These are phyloP conservation scores for Neofelis nebulosa DNA, from an alignment of 2,113 vertebrate species.

Conservation along the genomic window DNA sequence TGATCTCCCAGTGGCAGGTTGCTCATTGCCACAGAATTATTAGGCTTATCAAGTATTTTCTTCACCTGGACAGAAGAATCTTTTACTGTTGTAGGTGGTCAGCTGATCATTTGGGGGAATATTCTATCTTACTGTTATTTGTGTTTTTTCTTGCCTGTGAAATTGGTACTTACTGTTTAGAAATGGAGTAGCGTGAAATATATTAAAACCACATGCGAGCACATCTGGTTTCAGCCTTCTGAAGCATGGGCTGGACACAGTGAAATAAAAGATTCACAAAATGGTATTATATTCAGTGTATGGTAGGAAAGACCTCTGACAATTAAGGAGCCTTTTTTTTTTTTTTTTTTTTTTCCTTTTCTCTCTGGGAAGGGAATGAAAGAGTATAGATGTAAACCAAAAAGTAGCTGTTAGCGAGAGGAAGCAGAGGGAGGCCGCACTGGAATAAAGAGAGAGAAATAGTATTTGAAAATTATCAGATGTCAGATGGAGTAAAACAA, in stretches of 20 bases:
- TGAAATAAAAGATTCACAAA: conserved; percentile 13
- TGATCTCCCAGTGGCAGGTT: conserved; percentile 75
- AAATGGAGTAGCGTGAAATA: conserved; percentile 73
- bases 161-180: conserved; percentile 70
- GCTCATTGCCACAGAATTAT: conserved; percentile 47
- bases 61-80: conserved; percentile 74
- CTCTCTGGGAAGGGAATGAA: not conserved
- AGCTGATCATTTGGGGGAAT: conserved; percentile 53
- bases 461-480: conserved; percentile 29
- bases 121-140: conserved; percentile 28
- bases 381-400: not conserved
- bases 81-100: conserved; percentile 53
- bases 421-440: not conserved
- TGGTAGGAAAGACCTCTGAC: not conserved
- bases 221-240: conserved; percentile 61
- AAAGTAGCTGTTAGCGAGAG: not conserved
- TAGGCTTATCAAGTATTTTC: conserved; percentile 75
- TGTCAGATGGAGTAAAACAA: not conserved
- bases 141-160: conserved; percentile 49
- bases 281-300: not conserved
- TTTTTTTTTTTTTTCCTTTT: not conserved
- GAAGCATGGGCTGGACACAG: conserved; percentile 26
- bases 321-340: not conserved
- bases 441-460: not conserved
- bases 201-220: conserved; percentile 65